These are phyloP conservation scores for Lacerta viridis DNA, from an alignment of 2,797 vertebrate species.

Conservation along the genomic window DNA sequence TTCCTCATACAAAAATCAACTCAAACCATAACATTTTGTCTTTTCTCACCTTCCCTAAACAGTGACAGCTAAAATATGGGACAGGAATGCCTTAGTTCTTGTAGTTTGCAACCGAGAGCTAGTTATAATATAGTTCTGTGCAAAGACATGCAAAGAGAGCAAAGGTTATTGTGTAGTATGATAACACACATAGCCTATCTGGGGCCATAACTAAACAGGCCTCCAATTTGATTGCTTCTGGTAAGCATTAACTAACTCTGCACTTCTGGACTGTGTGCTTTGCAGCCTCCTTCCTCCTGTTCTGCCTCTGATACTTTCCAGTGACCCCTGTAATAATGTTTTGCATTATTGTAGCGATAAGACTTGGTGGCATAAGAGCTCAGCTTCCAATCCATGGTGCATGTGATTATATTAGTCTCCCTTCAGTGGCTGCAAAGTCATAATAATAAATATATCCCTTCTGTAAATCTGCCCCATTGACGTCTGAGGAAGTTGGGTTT, in stretches of 20 bases:
- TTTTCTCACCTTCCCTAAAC: too few species aligned
- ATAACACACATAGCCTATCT: constrained; percentile 42
- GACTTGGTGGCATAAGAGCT: constrained; percentile 63
- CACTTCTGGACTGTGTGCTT: constrained; percentile 58
- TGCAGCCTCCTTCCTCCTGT: constrained; percentile 67
- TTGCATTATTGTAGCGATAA: constrained; percentile 72
- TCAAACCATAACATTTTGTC: not conserved
- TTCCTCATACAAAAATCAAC: too few species aligned
- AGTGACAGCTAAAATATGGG: not conserved
- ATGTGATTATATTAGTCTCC: constrained; percentile 67
- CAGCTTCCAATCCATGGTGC: constrained; percentile 67
- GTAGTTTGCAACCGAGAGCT: constrained; percentile 40
- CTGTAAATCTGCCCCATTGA: constrained; percentile 60
- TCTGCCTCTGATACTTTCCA: constrained; percentile 69
- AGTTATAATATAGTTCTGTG: constrained; percentile 4
- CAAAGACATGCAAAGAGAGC: constrained; percentile 45
- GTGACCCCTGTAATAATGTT: constrained; percentile 70
- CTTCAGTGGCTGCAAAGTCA: constrained; percentile 63
- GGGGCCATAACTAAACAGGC: constrained; percentile 57
- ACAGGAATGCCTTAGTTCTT: constrained; percentile 17
- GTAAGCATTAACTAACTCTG: constrained; percentile 63
- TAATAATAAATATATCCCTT: constrained; percentile 38
- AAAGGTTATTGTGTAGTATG: constrained; percentile 52
- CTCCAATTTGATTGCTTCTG: constrained; percentile 68
- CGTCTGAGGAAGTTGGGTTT: constrained; percentile 68